phyloP scores from a whole-genome alignment of 2,797 vertebrate genomes.

The Threskiornis aethiopicus region DNA sequence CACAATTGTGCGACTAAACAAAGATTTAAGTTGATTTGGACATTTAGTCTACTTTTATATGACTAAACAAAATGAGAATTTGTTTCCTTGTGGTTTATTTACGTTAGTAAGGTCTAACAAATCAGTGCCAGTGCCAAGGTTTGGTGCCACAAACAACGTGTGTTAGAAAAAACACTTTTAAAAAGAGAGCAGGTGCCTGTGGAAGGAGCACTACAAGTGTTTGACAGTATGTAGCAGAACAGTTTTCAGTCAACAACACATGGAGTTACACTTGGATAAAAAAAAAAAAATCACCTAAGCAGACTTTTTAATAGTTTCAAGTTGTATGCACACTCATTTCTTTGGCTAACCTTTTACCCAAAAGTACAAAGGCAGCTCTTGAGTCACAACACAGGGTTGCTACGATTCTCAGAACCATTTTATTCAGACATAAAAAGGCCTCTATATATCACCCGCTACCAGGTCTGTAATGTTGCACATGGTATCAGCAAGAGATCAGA shows the following conservation, averaged over 20 bases:
- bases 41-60: neutral
- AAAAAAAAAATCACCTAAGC: neutral
- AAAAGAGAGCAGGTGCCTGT: neutral
- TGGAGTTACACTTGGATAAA: neutral
- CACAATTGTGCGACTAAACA: neutral
- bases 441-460: neutral
- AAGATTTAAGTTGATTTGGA: neutral
- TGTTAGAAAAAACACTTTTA: neutral
- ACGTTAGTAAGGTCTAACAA: neutral
- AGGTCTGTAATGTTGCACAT: neutral
- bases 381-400: neutral
- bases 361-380: neutral
- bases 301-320: neutral
- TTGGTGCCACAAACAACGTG: neutral
- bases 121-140: neutral
- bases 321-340: neutral
- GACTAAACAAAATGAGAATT: neutral
- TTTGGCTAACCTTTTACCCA: neutral
- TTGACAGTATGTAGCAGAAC: fast-evolving
- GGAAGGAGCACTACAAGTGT: neutral
- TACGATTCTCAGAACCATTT: neutral
- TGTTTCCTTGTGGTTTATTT: neutral
- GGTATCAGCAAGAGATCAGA: neutral
- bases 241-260: neutral
- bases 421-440: neutral